Evolutionary conservation across 2,888 invertebrate genomes (phyloP), one percentile per base, ranked within the genome.

Genomic region (Cheilosia soror): DNA sequence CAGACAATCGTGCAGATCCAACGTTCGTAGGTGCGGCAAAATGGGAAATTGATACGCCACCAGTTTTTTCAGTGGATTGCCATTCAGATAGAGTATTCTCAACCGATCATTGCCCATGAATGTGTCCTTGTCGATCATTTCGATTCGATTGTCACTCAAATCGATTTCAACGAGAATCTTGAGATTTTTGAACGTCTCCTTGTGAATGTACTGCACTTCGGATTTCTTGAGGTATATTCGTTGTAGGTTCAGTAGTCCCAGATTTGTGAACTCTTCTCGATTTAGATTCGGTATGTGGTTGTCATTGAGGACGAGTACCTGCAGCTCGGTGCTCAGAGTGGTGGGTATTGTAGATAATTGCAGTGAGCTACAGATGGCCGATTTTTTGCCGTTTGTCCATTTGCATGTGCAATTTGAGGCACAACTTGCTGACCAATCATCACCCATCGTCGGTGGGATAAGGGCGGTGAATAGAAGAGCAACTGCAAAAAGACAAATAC

Each of bases 341-440:
- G 93, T 93, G 49, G 98, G 98, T 68, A 98, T 95, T 87, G 95
- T 94, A 88, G 96, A 96, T 88, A 97, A 94, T 88, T 96, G 96
- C 88, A 96, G 95, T 89, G 96, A 95, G 87, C 95, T 95, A 93
- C 98, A 98, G 80, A 96, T 94, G 73, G 97, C 98, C 53, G 97
- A 97, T 92, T 97, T 97, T 93, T 98, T 98, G 85, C 97, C 97
- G 84, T 96, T 96, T 53, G 96, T 96, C 98, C 98, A 98, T 93
- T 97, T 97, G 94, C 98, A 98, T 89, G 95, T 95, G 92, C 98
- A 98, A 89, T 96, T 95, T 88, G 95, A 94, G 89, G 97, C 96
- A 93, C 97, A 97, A 92, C 96, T 97, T 72, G 90, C 90, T 68
- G 96, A 96, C 97, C 97, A 97, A 93, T 97, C 97, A 83, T 95